Conservation (phyloP, 2,113 vertebrate species). For the Grantiella picta region DNA sequence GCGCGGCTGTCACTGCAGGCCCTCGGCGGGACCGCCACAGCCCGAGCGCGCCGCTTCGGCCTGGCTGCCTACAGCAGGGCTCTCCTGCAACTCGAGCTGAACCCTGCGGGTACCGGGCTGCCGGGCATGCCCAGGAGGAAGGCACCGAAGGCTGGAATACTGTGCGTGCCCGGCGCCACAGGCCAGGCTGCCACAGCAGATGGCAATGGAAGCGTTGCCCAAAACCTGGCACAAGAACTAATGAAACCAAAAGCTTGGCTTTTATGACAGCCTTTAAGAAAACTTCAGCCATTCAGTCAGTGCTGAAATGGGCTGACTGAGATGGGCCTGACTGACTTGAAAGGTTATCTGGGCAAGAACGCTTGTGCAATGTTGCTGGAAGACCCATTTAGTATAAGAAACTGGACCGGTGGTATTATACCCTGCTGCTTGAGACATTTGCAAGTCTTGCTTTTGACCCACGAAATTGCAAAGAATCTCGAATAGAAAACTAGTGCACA, state of each 20-base stretch:
- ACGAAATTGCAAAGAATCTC: neutral
- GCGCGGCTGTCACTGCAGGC: neutral
- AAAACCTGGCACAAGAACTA: neutral
- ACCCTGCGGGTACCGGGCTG: neutral
- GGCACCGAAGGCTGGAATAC: fast-evolving
- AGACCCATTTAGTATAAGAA: neutral
- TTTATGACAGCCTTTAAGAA: neutral
- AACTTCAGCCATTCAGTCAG: fast-evolving
- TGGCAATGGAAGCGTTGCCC: neutral
- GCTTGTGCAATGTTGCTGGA: neutral
- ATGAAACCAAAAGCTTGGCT: neutral
- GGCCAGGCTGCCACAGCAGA: neutral
- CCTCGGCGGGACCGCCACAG: neutral
- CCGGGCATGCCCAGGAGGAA: neutral
- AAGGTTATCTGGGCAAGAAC: neutral
- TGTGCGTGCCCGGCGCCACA: neutral
- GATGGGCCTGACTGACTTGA: neutral
- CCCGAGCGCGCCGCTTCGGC: fast-evolving
- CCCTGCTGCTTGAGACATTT: neutral
- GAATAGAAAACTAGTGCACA: neutral
- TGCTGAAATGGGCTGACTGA: neutral
- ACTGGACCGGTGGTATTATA: neutral
- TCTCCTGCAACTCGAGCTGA: fast-evolving
- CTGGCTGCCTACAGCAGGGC: fast-evolving
- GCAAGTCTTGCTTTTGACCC: neutral